Evolutionary conservation across 2,113 vertebrate species (phyloP).

Genomic region (Bubalus kerabau): DNA sequence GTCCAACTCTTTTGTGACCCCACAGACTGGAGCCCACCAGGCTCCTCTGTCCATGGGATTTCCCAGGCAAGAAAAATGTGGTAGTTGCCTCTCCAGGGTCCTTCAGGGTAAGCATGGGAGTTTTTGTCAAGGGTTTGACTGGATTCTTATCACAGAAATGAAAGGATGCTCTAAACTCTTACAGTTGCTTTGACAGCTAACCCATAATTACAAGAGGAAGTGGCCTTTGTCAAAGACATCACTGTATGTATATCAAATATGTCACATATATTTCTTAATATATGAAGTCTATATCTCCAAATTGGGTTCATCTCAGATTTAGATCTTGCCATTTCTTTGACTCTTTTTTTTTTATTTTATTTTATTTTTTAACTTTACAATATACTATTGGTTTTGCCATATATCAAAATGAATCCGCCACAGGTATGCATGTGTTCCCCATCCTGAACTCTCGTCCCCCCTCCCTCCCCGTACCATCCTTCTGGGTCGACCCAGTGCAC

Average conservation of each 20-base stretch:
- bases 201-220: background rate
- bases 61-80: background rate
- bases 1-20: background rate
- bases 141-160: background rate
- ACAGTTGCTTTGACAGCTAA: background rate
- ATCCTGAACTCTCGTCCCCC: too few species aligned
- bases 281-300: background rate
- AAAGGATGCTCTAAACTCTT: background rate
- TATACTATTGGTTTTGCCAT: too few species aligned
- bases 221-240: background rate
- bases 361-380: too few species aligned
- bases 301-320: background rate
- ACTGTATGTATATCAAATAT: background rate
- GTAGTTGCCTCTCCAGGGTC: background rate
- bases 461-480: too few species aligned
- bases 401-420: too few species aligned
- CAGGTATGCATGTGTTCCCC: too few species aligned
- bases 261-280: background rate
- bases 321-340: background rate
- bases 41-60: background rate
- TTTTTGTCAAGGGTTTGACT: background rate
- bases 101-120: background rate
- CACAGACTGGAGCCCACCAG: fast-evolving
- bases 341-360: background rate
- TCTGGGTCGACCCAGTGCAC: too few species aligned